Conservation (phyloP, 2,797 vertebrate genomes). For the Scyliorhinus canicula region DNA sequence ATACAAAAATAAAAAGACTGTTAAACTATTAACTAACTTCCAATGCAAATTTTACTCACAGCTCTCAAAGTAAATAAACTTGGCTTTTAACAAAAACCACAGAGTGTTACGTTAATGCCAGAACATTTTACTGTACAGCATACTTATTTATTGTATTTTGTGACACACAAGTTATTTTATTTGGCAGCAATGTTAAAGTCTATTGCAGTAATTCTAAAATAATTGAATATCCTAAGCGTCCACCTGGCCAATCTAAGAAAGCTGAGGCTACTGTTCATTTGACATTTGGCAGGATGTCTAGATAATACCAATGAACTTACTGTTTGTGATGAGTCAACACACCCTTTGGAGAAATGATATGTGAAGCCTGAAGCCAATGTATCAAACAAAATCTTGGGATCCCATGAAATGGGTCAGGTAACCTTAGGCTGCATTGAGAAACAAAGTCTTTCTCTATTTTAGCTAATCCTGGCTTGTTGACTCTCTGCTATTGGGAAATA, state of each 20-base stretch:
- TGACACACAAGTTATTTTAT: not conserved
- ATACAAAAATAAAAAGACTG: not conserved
- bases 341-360: not conserved
- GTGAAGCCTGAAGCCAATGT: not conserved
- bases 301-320: not conserved
- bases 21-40: not conserved
- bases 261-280: not conserved
- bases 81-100: not conserved
- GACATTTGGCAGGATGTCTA: not conserved
- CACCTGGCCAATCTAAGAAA: not conserved
- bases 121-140: not conserved
- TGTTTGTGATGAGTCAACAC: not conserved
- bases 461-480: not conserved
- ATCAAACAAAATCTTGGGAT: not conserved
- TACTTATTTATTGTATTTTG: too few relatives aligned
- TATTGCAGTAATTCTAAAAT: not conserved
- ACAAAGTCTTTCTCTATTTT: not conserved
- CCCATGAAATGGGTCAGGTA: not conserved
- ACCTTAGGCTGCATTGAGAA: not conserved
- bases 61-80: not conserved
- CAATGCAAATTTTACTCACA: not conserved
- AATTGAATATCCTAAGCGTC: not conserved
- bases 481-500: not conserved
- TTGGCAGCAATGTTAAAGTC: not conserved
- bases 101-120: not conserved